Conservation (phyloP, 2,113 vertebrate genomes). For the Rhinolophus sinicus region DNA sequence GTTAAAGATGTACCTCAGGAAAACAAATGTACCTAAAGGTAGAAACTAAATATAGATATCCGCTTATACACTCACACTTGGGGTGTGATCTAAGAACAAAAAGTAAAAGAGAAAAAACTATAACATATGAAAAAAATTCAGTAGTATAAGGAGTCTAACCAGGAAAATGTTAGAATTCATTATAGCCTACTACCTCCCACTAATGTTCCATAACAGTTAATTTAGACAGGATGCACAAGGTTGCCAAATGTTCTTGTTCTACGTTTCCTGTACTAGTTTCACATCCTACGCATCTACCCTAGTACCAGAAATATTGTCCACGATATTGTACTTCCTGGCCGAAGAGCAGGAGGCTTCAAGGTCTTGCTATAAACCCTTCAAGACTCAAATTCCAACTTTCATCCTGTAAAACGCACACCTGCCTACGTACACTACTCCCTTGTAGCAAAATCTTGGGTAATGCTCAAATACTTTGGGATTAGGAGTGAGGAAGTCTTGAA, state of each 20-base stretch:
- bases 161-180: conserved; percentile 54
- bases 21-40: conserved; percentile 61
- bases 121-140: conserved; percentile 16
- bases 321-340: conserved; percentile 59
- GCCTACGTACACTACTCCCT: neutral
- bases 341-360: neutral
- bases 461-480: conserved; percentile 45
- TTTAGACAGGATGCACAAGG: conserved; percentile 64
- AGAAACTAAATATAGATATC: conserved; percentile 64
- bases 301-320: conserved; percentile 58
- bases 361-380: neutral
- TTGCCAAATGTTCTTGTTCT: conserved; percentile 61
- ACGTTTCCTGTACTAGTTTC: conserved; percentile 60
- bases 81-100: conserved; percentile 38
- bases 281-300: conserved; percentile 48
- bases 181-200: conserved; percentile 51
- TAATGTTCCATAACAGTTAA: conserved; percentile 52
- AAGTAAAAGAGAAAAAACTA: neutral
- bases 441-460: conserved; percentile 54
- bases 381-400: conserved; percentile 55
- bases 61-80: neutral
- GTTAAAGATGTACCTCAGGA: conserved; percentile 56
- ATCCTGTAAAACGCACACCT: conserved; percentile 39
- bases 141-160: conserved; percentile 23
- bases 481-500: conserved; percentile 49